A percentile compares a stretch with the other conserved stretches of the same genome.
Evolutionary conservation across 2,888 invertebrate genomes (phyloP).

Genomic region (Liopterus haemorrhoidalis): DNA sequence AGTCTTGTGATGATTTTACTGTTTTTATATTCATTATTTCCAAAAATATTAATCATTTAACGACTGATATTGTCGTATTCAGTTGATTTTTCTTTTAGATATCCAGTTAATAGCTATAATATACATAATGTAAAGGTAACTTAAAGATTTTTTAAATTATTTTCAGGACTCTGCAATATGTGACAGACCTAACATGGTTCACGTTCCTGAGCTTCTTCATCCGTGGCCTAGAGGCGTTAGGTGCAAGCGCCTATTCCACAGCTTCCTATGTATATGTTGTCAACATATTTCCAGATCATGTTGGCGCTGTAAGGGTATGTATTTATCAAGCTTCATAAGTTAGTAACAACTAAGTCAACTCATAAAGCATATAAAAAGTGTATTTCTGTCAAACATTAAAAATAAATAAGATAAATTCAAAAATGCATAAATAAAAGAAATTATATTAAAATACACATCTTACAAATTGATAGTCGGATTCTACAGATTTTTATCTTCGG

Average conservation of each 20-base stretch:
- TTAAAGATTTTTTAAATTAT: slow-evolving; percentile 20
- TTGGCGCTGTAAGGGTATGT: slow-evolving; percentile 63
- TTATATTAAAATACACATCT: too few relatives aligned
- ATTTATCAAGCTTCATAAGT: too few relatives aligned
- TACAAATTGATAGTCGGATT: too few relatives aligned
- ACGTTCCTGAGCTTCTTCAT: slow-evolving; percentile 63
- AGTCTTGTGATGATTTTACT: too few relatives aligned
- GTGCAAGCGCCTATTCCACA: slow-evolving; percentile 69
- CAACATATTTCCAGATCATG: slow-evolving; percentile 66
- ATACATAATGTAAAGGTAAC: background rate
- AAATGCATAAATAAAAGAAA: too few relatives aligned
- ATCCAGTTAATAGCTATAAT: background rate
- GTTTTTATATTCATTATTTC: too few relatives aligned
- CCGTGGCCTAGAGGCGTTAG: slow-evolving; percentile 66
- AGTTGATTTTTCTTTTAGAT: background rate
- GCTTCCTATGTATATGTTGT: slow-evolving; percentile 72
- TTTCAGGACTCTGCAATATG: slow-evolving; percentile 57
- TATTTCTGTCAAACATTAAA: too few relatives aligned
- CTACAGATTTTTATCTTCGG: too few relatives aligned
- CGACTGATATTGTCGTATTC: slow-evolving; percentile 1
- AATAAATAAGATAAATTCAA: too few relatives aligned
- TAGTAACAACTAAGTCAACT: too few relatives aligned
- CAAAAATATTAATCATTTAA: too few relatives aligned
- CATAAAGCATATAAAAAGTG: too few relatives aligned
- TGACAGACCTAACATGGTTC: slow-evolving; percentile 57